Evolutionary conservation across 2,113 vertebrate genomes (phyloP), one percentile per base, ranked within the genome.

Genomic region (Zeus faber): DNA sequence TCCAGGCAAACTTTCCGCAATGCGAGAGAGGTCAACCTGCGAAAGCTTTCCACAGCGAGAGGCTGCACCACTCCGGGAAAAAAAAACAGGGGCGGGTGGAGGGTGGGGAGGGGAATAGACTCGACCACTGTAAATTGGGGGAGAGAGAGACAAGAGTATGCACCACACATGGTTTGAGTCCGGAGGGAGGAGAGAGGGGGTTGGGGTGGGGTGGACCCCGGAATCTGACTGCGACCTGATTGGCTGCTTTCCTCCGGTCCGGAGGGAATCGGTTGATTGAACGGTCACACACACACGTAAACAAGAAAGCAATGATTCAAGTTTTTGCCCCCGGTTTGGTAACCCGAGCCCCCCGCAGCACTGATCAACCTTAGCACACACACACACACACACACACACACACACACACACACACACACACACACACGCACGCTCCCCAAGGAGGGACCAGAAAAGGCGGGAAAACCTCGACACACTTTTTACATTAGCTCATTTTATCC

Each of bases 81-180:
- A 46, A 51, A 68, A 6, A 2, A 14, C 21, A 20, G 40, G 40
- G 17, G 8, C 7, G 39, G 58, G n/a, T n/a, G 65, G 56, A 55
- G 67, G 71, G 76, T 67, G 62, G 64, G 52, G 8, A 53, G 71
- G 27, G 64, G 55, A 41, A 75, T 54, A 45, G 60, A 74, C 72
- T 54, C 27, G 59, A 65, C 61, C 54, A 64, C 49, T 71, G 69
- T 7, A 53, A 43, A 56, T 58, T 20, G 49, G 31, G 37, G 27
- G 60, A 27, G 58, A 29, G 45, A 61, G 61, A 52, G 68, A 56
- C 17, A n/a, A n/a, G 13, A 33, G 31, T 33, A 33, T 33, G 31
- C 40, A 13, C 48, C 70, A 83, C 82, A 86, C 76, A 81, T 86
- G 84, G 74, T 79, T 81, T 76, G 4, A 66, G 76, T 83, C 67